phyloP scores from a whole-genome alignment of 2,113 vertebrate species.

The Balaenoptera acutorostrata region DNA sequence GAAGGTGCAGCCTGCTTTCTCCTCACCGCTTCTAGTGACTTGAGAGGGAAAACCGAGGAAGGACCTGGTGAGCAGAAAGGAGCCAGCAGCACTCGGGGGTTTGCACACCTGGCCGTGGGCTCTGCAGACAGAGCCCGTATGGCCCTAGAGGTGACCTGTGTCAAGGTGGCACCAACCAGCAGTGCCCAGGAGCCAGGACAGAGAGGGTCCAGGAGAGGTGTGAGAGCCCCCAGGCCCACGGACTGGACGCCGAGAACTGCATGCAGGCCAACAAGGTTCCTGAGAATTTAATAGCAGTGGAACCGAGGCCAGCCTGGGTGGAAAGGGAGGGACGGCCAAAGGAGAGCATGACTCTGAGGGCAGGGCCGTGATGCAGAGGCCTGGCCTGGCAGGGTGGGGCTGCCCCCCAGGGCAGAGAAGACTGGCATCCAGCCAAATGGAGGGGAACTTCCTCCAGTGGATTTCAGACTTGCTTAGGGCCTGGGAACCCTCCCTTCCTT shows the following conservation, averaged over 20 bases:
- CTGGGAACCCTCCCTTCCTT: background rate
- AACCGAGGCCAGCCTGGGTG: background rate
- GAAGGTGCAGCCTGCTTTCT: background rate
- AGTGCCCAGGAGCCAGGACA: background rate
- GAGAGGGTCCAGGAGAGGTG: fast-evolving
- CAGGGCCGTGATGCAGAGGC: background rate
- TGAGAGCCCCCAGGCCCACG: fast-evolving
- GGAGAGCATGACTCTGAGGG: background rate
- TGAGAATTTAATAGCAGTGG: background rate
- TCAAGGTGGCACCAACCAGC: fast-evolving
- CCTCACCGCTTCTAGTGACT: background rate
- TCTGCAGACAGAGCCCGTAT: background rate
- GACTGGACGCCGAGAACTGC: background rate
- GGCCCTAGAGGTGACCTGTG: fast-evolving
- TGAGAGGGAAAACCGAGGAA: background rate
- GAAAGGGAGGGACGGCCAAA: background rate
- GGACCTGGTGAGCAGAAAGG: fast-evolving
- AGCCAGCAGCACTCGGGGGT: fast-evolving
- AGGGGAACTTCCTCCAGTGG: no score
- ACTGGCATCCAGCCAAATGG: no score
- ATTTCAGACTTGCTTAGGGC: background rate
- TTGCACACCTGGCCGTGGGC: fast-evolving
- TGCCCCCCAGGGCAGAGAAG: no score
- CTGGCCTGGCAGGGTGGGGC: background rate
- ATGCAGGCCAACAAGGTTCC: no score